Base-by-base conservation (phyloP, 2,888 invertebrate genomes). In the Octodonta nipae region DNA sequence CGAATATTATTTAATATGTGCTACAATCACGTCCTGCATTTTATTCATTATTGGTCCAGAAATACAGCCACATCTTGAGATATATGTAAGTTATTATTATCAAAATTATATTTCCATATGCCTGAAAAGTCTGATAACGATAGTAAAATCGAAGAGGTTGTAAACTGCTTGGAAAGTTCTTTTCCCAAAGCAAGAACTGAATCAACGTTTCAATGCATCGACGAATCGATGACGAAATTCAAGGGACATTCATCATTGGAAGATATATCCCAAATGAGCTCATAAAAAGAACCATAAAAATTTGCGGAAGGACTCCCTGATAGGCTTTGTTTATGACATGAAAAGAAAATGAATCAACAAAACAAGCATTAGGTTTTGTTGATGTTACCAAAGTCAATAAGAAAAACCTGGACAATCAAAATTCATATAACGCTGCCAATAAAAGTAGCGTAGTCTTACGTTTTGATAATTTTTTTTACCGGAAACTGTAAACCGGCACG, bases 191-290 rank as follows among this genome's bases (percentile, higher is more conserved):
- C 4, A 5, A 28, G 28, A 27, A 14, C 28, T 7, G 28, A 28
- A 14, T 14, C 14, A 13, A 28, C 28, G 4, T 28, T n/a, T 28
- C 28, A 28, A 15, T 15, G 28, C 28, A 28, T 14, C n/a, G 28
- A 28, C 15, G 28, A 28, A 28, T 28, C 28, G 3, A 28, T 28
- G 28, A 15, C 15, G 5, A 28, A 28, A 28, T 4, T 28, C 15
- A 28, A 28, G 13, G 27, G 13, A 4, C 27, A 8, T 27, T 27
- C 27, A 8, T 11, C 28, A n/a, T 14, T 28, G 10, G 15, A 14
- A 4, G 7, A 14, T 14, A 4, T 15, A 8, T 14, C 6, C 13
- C 4, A 5, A 3, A 14, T 8, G 15, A 14, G n/a, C 13, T 15
- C 3, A 14, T 28, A 3, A n/a, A 28, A 28, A 15, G 28, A 15